Evolutionary conservation across 2,113 vertebrate genomes (phyloP).

Genomic region (Dasyprocta punctata): DNA sequence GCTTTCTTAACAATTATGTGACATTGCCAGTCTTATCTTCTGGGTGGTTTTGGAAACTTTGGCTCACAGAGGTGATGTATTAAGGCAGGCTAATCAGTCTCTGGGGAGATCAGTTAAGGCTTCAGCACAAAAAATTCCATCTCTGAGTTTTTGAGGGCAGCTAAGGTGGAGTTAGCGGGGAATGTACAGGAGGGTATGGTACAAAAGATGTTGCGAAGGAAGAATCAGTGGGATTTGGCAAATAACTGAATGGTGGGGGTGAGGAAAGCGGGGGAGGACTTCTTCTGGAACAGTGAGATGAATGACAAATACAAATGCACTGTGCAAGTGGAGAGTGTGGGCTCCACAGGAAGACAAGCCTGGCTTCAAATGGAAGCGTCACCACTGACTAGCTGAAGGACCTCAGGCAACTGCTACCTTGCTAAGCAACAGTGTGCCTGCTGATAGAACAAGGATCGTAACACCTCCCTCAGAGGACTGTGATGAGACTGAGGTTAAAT

Average conservation of each 20-base stretch:
- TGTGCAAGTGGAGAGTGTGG: neutral
- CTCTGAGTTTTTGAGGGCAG: neutral
- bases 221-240: slow-evolving; percentile 60
- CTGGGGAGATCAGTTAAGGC: neutral
- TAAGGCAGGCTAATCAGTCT: neutral
- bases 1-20: neutral
- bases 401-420: neutral
- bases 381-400: neutral
- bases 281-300: slow-evolving; percentile 56
- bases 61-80: neutral
- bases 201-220: slow-evolving; percentile 46
- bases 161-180: slow-evolving; percentile 20
- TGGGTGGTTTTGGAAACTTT: neutral
- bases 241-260: slow-evolving; percentile 46
- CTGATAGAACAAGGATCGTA: rapidly evolving
- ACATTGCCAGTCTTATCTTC: neutral
- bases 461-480: neutral
- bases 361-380: neutral
- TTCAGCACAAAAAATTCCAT: neutral
- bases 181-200: neutral
- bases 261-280: slow-evolving; percentile 29
- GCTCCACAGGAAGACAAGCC: neutral
- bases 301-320: slow-evolving; percentile 34
- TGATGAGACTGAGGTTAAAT: neutral
- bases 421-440: neutral